Evolutionary conservation across 2,113 vertebrate species (phyloP).

Genomic region (Rhinichthys klamathensis): DNA sequence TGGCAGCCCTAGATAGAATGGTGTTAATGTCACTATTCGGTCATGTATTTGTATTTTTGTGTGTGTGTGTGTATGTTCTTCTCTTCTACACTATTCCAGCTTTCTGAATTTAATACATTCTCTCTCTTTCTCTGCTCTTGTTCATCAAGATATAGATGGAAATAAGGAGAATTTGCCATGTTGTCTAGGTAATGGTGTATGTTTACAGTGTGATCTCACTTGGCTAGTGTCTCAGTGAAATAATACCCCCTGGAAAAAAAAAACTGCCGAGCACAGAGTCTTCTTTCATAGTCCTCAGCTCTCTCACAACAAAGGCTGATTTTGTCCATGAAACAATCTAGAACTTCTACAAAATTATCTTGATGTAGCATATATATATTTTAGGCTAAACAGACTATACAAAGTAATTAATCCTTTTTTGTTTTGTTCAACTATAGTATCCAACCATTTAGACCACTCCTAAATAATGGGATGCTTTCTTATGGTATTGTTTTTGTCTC

Average conservation of each 20-base stretch:
- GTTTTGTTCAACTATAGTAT: not conserved
- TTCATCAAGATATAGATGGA: conserved; percentile 5
- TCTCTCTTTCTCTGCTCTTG: not conserved
- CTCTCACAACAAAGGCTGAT: conserved; percentile 18
- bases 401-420: not conserved
- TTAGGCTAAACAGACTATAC: too few relatives aligned
- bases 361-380: not conserved
- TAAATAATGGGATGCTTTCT: not conserved
- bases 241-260: conserved; percentile 59
- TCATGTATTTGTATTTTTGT: not conserved
- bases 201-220: conserved; percentile 67
- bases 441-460: not conserved
- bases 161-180: conserved; percentile 56
- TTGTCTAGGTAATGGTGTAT: conserved; percentile 67
- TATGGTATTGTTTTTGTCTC: not conserved
- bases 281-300: conserved; percentile 51
- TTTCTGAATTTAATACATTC: not conserved
- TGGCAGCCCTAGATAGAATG: not conserved
- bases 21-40: not conserved
- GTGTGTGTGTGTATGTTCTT: not conserved
- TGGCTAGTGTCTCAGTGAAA: conserved; percentile 60
- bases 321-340: conserved; percentile 36
- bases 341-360: not conserved
- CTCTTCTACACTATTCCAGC: not conserved
- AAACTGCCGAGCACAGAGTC: conserved; percentile 52